phyloP scores from a whole-genome alignment of 1,140 invertebrate species.

The Charaxes varanes region DNA sequence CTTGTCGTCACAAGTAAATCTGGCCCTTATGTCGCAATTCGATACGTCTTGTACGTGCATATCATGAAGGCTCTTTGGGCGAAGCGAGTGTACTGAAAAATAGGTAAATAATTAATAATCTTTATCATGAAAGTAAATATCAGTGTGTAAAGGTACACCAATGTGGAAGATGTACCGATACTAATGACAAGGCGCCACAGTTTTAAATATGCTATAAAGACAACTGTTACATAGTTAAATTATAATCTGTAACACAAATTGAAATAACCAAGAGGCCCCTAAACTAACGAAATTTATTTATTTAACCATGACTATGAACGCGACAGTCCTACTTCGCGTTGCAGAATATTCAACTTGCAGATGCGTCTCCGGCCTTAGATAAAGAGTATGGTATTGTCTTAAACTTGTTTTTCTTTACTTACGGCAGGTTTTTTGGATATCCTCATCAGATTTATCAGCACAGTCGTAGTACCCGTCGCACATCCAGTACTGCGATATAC shows the following conservation, averaged over 20 bases:
- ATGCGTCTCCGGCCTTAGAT: background rate
- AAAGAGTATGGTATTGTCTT: background rate
- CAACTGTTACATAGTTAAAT: no score
- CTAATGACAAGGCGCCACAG: no score
- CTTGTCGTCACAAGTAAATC: constrained; percentile 76
- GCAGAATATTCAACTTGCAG: no score
- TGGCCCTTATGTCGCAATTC: constrained; percentile 60
- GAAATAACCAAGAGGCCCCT: no score
- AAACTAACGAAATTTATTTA: no score
- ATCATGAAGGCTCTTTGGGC: background rate
- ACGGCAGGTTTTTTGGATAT: constrained; percentile 59
- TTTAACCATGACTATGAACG: no score
- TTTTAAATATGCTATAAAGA: no score
- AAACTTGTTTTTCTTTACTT: no score
- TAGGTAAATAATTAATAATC: no score
- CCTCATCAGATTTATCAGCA: constrained; percentile 79
- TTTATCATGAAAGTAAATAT: background rate
- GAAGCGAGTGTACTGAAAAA: constrained; percentile 27
- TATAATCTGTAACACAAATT: no score
- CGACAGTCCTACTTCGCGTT: no score
- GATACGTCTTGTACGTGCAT: constrained; percentile 9
- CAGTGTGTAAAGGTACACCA: background rate
- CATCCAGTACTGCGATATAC: constrained; percentile 77
- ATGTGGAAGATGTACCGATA: no score
- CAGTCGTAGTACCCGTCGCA: constrained; percentile 81